Base-by-base conservation (phyloP, 2,797 vertebrate species). In the Fringilla coelebs region DNA sequence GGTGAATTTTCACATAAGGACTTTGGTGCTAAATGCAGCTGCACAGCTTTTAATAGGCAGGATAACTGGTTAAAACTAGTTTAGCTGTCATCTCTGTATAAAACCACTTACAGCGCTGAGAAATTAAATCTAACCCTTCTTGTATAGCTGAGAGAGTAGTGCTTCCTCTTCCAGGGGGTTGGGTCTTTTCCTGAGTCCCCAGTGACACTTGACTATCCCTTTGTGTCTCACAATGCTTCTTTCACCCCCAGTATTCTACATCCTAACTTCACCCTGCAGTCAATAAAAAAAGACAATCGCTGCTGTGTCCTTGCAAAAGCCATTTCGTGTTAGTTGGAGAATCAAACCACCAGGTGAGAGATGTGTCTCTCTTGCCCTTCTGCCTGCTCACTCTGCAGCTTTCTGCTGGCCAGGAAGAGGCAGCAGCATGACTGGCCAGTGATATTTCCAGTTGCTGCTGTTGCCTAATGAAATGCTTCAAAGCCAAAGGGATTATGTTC, bases 271-370 rank as follows among this genome's bases (percentile, higher is more conserved):
- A 86, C 41, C 40, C 62, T 67, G 65, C 19, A 36, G 65, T 51
- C 51, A 90, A 3, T 75, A 81, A 55, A 49, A 92, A 88, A 67
- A 63, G 24, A 41, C 32, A 57, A 51, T 49, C 11, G 2, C 48
- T 83, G 13, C 11, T 25, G 13, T 41, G 38, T 58, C 72, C 41
- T 10, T 73, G 63, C 48, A 58, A 10, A 54, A 83, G 21, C 67
- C 6, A 1, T 48, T 63, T 38, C 7, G 4, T 26, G 2, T 40
- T 21, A 67, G 46, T 36, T 40, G 0, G 0, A 54, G 74, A 66
- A 55, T 77, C 58, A 70, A 48, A 38, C 45, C 9, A 6, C 24
- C 0, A 0, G 14, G 45, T 31, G 31, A 62, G 66, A 24, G 34
- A 6, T 20, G 51, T 28, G 9, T 73, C 19, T 79, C 52, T 65